phyloP scores from a whole-genome alignment of 30 jellyfish, hydroid and myxozoan species.

The Aurelia sp. region DNA sequence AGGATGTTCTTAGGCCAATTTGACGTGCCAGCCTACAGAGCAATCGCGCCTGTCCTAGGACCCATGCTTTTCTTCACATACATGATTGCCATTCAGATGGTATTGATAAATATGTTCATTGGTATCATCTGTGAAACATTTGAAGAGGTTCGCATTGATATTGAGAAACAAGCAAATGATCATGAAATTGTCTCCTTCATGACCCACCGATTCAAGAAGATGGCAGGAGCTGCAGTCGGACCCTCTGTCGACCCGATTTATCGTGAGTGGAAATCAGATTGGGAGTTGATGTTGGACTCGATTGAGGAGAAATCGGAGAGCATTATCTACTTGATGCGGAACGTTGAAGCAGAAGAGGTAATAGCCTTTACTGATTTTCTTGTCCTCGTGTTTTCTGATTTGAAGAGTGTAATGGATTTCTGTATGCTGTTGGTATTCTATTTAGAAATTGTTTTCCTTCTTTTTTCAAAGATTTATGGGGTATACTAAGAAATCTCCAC shows the following conservation, averaged over 20 bases:
- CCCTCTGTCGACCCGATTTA: constrained; percentile 86
- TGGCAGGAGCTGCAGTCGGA: constrained; percentile 82
- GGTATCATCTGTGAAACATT: constrained; percentile 98
- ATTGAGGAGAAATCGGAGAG: constrained; percentile 79
- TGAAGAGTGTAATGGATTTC: too few relatives aligned
- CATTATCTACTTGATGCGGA: constrained; percentile 68
- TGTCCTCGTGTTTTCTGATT: too few relatives aligned
- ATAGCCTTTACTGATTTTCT: too few relatives aligned
- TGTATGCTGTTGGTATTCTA: too few relatives aligned
- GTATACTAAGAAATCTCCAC: too few relatives aligned
- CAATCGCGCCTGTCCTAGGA: constrained; percentile 84
- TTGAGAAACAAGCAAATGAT: constrained; percentile 80
- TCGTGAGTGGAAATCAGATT: constrained; percentile 94
- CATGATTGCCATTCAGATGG: constrained; percentile 91
- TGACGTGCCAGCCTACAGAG: constrained; percentile 68
- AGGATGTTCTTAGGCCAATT: constrained; percentile 93
- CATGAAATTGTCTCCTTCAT: constrained; percentile 84
- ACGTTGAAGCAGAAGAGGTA: constrained; percentile 86
- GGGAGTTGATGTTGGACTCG: constrained; percentile 87
- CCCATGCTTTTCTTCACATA: constrained; percentile 89
- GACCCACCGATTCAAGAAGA: constrained; percentile 83
- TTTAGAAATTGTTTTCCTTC: too few relatives aligned
- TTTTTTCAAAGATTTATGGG: too few relatives aligned
- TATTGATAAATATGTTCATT: constrained; percentile 87
- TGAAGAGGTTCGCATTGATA: constrained; percentile 80